Base-by-base conservation (phyloP, 2,888 invertebrate species). In the Mesorhabditis spiculigera region DNA sequence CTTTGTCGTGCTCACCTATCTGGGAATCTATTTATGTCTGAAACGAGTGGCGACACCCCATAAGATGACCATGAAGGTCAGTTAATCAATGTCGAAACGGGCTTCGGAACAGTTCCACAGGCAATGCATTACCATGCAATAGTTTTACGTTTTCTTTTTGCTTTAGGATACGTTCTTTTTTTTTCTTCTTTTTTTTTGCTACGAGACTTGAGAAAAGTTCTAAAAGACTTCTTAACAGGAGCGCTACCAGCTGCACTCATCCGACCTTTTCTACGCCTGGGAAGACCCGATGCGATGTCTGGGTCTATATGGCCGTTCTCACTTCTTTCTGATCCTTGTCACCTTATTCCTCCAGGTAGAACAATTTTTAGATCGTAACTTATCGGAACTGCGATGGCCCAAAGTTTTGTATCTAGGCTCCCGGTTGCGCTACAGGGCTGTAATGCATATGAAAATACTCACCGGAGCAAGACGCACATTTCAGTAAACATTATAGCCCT, bases 241-340 rank as follows among this genome's bases (percentile, higher is more conserved):
- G 58, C 8, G n/a, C 8, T 50, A 50, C n/a, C n/a, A 10, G n/a
- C 58, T 50, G 8, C 58, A 50, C n/a, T 50, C 58, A 50, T 50
- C 58, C 58, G 58, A 50, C n/a, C 58, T 50, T 2, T 50, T 50
- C 58, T 50, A 50, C n/a, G 58, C 10, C 8, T 50, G 58, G 58
- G 58, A 50, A 50, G 58, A 50, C n/a, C 58, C 58, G 58, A 50
- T 50, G 58, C 8, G n/a, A 50, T 50, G 58, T 50, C n/a, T 50
- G n/a, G 58, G 58, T 13, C 58, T 50, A 10, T 50, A 13, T 10
- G 58, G 58, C 10, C 8, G 58, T 13, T 13, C 58, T 1, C 58
- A 50, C n/a, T 50, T 50, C 58, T 50, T 50, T n/a, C 8, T n/a
- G 10, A 50, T 50, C n/a, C 58, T 50, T 50, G 58, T n/a, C 10